These are phyloP conservation scores for Malachius bipustulatus DNA, from an alignment of 2,888 invertebrate species.

Conservation along the genomic window DNA sequence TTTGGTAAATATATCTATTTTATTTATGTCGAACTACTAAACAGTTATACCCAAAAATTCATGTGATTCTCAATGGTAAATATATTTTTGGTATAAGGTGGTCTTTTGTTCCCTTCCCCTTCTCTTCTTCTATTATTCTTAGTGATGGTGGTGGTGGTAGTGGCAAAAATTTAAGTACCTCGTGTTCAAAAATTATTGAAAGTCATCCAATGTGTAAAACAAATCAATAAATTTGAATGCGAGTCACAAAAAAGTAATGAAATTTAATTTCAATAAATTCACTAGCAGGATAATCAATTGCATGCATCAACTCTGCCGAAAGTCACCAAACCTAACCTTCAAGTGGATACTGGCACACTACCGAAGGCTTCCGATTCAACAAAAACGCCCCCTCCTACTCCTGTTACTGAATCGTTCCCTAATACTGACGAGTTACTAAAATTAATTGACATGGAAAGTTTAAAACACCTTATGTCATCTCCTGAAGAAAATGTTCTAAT, in stretches of 20 bases:
- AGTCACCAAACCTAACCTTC: slow-evolving; percentile 21
- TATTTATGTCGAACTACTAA: slow-evolving; percentile 18
- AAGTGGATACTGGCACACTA: slow-evolving; percentile 23
- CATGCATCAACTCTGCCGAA: slow-evolving; percentile 31
- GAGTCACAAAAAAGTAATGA: too few relatives aligned
- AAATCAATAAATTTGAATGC: too few relatives aligned
- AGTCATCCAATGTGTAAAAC: too few relatives aligned
- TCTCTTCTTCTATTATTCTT: slow-evolving; percentile 14
- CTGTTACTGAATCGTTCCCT: slow-evolving; percentile 7
- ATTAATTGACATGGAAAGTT: too few relatives aligned
- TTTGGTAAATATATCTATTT: slow-evolving; percentile 22
- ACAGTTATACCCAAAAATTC: slow-evolving; percentile 18
- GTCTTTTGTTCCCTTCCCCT: slow-evolving; percentile 15
- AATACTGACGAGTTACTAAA: slow-evolving; percentile 13
- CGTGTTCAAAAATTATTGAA: too few relatives aligned
- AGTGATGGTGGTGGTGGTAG: slow-evolving; percentile 2
- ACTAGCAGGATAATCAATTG: slow-evolving; percentile 21
- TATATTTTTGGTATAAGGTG: slow-evolving; percentile 33
- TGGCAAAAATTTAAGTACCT: neutral
- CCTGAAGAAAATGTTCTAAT: too few relatives aligned
- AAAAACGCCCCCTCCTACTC: slow-evolving; percentile 15
- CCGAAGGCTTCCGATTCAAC: slow-evolving; percentile 10
- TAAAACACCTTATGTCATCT: too few relatives aligned
- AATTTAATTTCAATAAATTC: too few relatives aligned
- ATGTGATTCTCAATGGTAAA: slow-evolving; percentile 33